Evolutionary conservation across 2,797 vertebrate genomes (phyloP).

Genomic region (Calcarius lapponicus): DNA sequence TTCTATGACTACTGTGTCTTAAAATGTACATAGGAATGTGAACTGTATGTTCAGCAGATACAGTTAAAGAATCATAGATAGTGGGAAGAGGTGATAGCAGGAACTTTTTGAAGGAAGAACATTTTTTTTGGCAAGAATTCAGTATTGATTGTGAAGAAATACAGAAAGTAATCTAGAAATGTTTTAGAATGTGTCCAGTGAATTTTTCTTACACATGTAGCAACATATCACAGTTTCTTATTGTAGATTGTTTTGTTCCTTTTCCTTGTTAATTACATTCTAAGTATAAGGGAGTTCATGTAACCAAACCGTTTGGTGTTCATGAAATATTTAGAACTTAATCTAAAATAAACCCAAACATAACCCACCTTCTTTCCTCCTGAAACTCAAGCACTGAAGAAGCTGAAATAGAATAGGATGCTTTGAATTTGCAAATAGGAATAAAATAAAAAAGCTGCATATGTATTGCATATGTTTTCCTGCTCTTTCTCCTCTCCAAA

Average conservation of each 20-base stretch:
- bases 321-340: conserved; percentile 35
- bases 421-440: background rate
- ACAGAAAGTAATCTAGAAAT: background rate
- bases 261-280: background rate
- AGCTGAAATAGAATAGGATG: background rate
- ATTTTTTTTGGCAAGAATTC: background rate
- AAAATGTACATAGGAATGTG: background rate
- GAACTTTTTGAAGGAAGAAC: background rate
- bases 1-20: background rate
- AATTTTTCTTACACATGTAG: background rate
- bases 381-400: conserved; percentile 1
- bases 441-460: background rate
- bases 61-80: background rate
- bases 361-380: background rate
- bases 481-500: background rate
- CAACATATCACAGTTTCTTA: background rate
- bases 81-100: background rate
- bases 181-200: background rate
- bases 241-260: background rate
- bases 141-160: background rate
- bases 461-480: background rate
- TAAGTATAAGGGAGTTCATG: background rate
- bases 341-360: background rate
- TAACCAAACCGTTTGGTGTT: background rate
- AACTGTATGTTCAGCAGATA: background rate